These are phyloP conservation scores for Thereva unica DNA, from an alignment of 2,888 invertebrate genomes.

Conservation along the genomic window DNA sequence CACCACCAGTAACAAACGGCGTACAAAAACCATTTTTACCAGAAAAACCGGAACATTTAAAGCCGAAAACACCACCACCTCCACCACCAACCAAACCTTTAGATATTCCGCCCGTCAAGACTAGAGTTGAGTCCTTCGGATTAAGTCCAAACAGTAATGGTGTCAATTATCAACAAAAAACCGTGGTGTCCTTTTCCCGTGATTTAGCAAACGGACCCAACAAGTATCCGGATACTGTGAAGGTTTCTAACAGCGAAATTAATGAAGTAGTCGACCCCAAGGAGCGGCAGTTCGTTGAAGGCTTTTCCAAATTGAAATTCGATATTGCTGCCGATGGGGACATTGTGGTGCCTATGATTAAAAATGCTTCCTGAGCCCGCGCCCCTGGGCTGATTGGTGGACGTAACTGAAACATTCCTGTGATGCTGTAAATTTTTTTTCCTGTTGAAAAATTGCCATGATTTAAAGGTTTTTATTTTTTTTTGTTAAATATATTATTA, in stretches of 20 bases:
- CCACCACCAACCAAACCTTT: neutral
- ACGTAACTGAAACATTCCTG: neutral
- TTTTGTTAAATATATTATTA: neutral
- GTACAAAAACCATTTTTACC: neutral
- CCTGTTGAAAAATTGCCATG: neutral
- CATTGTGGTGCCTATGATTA: constrained; percentile 50
- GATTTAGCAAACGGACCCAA: constrained; percentile 53
- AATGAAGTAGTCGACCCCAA: neutral
- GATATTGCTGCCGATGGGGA: constrained; percentile 52
- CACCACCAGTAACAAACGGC: neutral
- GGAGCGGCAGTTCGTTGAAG: constrained; percentile 48
- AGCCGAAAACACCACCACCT: neutral
- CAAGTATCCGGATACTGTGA: constrained; percentile 54
- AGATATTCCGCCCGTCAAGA: too few relatives aligned
- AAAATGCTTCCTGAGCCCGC: constrained; percentile 17
- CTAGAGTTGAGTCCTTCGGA: too few relatives aligned
- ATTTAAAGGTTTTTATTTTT: neutral
- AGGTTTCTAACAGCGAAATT: constrained; percentile 44
- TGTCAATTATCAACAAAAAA: constrained; percentile 52
- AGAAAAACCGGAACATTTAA: neutral
- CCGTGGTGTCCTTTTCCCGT: constrained; percentile 53
- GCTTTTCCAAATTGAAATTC: constrained; percentile 54
- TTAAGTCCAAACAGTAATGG: constrained; percentile 41
- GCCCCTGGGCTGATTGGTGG: neutral
- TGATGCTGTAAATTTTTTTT: neutral